Conservation (phyloP, 64 coral and sea anemone genomes). For the Stichodactyla mertensii region DNA sequence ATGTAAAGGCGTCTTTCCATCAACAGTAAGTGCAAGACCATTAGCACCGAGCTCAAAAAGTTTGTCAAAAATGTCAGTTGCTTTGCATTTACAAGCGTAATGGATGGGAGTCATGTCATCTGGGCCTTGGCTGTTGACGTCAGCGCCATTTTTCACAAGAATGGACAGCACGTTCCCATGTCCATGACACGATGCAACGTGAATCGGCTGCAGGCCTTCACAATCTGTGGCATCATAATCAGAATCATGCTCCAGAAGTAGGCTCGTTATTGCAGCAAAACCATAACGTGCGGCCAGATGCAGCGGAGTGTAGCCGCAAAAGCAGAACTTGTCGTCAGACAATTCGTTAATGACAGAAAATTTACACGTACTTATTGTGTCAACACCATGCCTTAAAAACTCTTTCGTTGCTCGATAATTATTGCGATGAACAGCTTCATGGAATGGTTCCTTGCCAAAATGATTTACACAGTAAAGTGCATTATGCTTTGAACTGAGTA, state of each 20-base stretch:
- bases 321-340: constrained; percentile 14
- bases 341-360: neutral
- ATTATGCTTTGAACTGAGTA: constrained; percentile 2
- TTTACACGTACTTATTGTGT: neutral
- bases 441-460: constrained; percentile 20
- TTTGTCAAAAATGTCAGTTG: constrained; percentile 7
- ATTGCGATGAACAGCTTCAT: constrained; percentile 28
- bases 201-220: constrained; percentile 38
- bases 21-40: neutral
- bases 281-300: constrained; percentile 46
- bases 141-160: constrained; percentile 11
- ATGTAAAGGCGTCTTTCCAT: neutral
- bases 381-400: neutral
- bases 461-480: constrained; percentile 22
- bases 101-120: constrained; percentile 66
- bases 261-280: constrained; percentile 8
- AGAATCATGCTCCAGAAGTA: constrained; percentile 23
- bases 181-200: constrained; percentile 54
- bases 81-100: constrained; percentile 35
- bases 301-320: constrained; percentile 39
- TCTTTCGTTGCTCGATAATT: neutral
- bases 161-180: neutral
- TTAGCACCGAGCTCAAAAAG: constrained; percentile 1
- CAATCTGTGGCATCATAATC: constrained; percentile 26
- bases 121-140: constrained; percentile 14